Evolutionary conservation across 2,888 invertebrate species (phyloP), one percentile per base, ranked within the genome.

Genomic region (Baronia brevicornis): DNA sequence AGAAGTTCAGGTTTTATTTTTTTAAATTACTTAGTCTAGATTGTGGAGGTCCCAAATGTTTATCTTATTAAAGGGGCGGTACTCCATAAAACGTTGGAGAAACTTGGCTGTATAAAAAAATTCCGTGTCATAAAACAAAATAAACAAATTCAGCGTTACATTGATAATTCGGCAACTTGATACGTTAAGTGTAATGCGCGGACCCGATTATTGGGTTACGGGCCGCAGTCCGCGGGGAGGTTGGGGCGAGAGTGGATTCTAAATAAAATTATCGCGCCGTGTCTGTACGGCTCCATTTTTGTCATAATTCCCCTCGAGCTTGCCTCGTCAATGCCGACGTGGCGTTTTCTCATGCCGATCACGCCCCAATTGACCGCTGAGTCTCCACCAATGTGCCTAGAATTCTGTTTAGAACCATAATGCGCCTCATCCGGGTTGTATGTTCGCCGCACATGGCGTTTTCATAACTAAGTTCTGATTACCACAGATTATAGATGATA

Each of bases 241-340:
- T 26, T 18, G 36, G 41, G 43, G 41, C n/a, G n/a, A 20, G 34
- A 33, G 52, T 54, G 51, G 55, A 48, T 39, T 51, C 57, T 57
- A 67, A 78, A 78, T 67, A 65, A 57, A 67, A 72, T 79, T 77
- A 78, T 57, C 52, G 50, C 51, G 49, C 51, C 42, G 45, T 35
- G 43, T 41, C 48, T 62, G 68, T 55, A 50, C 39, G 49, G 37
- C 51, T 49, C 55, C 51, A 70, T 73, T 70, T 58, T 64, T 65
- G 59, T 72, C 70, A 67, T 54, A 60, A 47, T 41, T 54, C 57
- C 51, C 52, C 44, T 40, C 31, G 36, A 33, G 26, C 18, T 24
- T 38, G 41, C 17, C 27, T 38, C 33, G 32, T 36, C n/a, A n/a
- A n/a, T n/a, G n/a, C 30, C 30, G 28, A 32, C 32, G 34, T 30